These are phyloP conservation scores for Aplysina aerophoba DNA, from an alignment of 37 sponge, comb jelly and placozoan genomes.

Conservation along the genomic window DNA sequence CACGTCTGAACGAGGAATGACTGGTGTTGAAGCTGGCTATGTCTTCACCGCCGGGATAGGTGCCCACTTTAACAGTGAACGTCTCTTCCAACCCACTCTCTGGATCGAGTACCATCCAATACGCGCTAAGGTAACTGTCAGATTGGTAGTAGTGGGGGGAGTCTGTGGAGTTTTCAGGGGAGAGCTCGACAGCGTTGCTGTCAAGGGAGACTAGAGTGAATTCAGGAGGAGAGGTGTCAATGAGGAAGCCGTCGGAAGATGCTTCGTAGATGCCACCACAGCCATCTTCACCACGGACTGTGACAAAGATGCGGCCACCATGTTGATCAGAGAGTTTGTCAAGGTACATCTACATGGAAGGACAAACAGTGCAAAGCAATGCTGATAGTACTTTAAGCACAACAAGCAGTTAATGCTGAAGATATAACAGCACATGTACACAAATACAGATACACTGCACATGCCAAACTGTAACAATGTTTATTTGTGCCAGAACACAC, in stretches of 20 bases:
- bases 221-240: constrained; percentile 69
- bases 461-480: too few relatives aligned
- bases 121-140: constrained; percentile 18
- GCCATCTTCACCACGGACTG: constrained; percentile 70
- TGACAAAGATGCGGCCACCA: constrained; percentile 39
- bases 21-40: constrained; percentile 4
- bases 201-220: constrained; percentile 56
- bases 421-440: too few relatives aligned
- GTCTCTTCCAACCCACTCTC: constrained; percentile 29
- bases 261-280: constrained; percentile 62
- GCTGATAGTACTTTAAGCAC: too few relatives aligned
- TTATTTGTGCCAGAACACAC: too few relatives aligned
- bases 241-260: constrained; percentile 79
- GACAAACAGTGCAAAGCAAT: neutral
- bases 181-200: constrained; percentile 31
- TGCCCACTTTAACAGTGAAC: constrained; percentile 51
- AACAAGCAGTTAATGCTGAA: too few relatives aligned
- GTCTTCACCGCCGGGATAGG: constrained; percentile 79
- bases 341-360: constrained; percentile 32
- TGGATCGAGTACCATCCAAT: constrained; percentile 53
- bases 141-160: constrained; percentile 40
- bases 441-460: too few relatives aligned
- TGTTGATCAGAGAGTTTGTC: constrained; percentile 36
- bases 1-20: constrained; percentile 18
- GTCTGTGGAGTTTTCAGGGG: neutral